Conservation (phyloP, 1,140 invertebrate species). For the Dendrolimus punctatus region DNA sequence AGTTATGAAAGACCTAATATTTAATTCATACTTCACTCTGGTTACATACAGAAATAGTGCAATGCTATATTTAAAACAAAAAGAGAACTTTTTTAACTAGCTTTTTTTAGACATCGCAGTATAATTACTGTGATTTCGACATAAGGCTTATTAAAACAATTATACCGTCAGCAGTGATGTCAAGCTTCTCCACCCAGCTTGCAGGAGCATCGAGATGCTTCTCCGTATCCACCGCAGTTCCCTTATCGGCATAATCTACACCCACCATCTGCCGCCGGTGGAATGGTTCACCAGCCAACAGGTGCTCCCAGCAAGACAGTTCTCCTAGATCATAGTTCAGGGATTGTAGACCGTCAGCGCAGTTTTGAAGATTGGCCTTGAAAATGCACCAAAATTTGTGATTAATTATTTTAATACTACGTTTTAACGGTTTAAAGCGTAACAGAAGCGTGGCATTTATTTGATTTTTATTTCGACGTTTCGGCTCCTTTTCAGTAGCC, state of each 20-base stretch:
- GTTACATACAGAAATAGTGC: too few species aligned
- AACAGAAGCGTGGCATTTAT: too few species aligned
- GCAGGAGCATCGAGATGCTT: slow-evolving; percentile 87
- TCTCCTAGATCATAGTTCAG: slow-evolving; percentile 73
- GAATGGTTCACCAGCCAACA: slow-evolving; percentile 78
- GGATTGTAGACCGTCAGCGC: slow-evolving; percentile 18
- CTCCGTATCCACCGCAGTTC: slow-evolving; percentile 68
- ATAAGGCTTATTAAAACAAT: not conserved
- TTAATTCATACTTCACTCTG: too few species aligned
- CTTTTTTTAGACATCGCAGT: too few species aligned
- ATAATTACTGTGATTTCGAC: not conserved
- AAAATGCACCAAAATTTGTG: not conserved
- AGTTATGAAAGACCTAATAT: too few species aligned
- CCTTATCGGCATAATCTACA: slow-evolving; percentile 61
- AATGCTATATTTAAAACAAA: too few species aligned
- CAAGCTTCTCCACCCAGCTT: slow-evolving; percentile 83
- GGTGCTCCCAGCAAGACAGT: slow-evolving; percentile 77
- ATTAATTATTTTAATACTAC: too few species aligned
- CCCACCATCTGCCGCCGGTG: slow-evolving; percentile 66
- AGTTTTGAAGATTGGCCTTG: slow-evolving; percentile 56
- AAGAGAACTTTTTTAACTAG: too few species aligned
- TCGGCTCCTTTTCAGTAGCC: too few species aligned
- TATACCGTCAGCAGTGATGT: slow-evolving; percentile 77
- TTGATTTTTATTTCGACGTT: too few species aligned
- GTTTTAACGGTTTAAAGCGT: too few species aligned